Percentiles rank a stretch among this genome's conserved stretches.
These are phyloP conservation scores for Steinernema carpocapsae DNA, from an alignment of 2,888 invertebrate genomes.

Conservation along the genomic window DNA sequence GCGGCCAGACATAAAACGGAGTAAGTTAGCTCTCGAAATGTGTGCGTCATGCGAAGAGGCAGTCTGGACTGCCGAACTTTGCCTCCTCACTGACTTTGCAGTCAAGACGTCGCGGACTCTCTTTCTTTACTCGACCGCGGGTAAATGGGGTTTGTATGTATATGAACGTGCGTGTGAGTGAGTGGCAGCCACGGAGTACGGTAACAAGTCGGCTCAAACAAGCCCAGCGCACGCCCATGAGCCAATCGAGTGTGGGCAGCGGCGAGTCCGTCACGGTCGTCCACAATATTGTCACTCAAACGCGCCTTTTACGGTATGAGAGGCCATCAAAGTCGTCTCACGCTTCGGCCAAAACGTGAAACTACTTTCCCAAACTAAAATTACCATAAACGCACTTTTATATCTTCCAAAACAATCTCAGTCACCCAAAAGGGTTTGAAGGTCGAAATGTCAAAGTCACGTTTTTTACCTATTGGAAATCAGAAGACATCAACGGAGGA, in stretches of 20 bases:
- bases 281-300: neutral
- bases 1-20: neutral
- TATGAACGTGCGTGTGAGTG: slow-evolving; percentile 29
- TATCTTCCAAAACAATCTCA: too few species aligned
- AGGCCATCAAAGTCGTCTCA: too few species aligned
- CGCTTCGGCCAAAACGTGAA: too few species aligned
- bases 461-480: too few species aligned
- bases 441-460: too few species aligned
- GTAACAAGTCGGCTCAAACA: slow-evolving; percentile 15
- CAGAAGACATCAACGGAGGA: too few species aligned
- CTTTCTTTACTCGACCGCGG: slow-evolving; percentile 30
- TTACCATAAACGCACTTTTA: too few species aligned
- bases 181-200: slow-evolving; percentile 25
- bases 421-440: too few species aligned
- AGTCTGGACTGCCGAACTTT: too few species aligned
- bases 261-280: neutral
- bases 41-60: slow-evolving; percentile 23
- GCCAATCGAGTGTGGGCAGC: slow-evolving; percentile 29
- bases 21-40: slow-evolving; percentile 21
- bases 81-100: neutral
- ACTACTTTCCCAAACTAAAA: too few species aligned
- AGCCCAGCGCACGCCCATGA: slow-evolving; percentile 22
- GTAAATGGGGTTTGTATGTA: slow-evolving; percentile 31
- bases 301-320: slow-evolving; percentile 8
- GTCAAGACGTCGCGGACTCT: neutral